Conservation (phyloP, 2,888 invertebrate species). For the Oeneis ivallda region DNA sequence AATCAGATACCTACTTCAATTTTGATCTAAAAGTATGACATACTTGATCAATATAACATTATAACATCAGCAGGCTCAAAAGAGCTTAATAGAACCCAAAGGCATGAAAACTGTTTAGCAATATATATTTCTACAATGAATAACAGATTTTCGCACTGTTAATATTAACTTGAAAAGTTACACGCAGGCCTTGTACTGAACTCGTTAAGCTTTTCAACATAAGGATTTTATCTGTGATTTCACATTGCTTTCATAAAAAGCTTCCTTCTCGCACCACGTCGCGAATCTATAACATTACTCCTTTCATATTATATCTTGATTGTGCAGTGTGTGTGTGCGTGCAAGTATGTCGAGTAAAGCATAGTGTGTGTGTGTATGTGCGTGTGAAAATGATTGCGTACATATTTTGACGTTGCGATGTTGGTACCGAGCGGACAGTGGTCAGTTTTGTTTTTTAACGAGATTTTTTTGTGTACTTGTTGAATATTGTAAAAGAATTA, state of each 20-base stretch:
- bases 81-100: too few species aligned
- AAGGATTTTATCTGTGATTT: conserved; percentile 45
- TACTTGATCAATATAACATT: too few species aligned
- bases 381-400: conserved; percentile 44
- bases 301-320: conserved; percentile 71
- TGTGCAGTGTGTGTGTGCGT: conserved; percentile 42
- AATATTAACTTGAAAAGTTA: too few species aligned
- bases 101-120: too few species aligned
- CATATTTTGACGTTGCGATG: conserved; percentile 19
- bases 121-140: too few species aligned
- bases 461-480: background rate
- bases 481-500: background rate
- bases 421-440: conserved; percentile 21
- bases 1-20: too few species aligned
- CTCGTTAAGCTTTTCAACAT: background rate
- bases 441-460: conserved; percentile 18
- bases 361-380: conserved; percentile 38
- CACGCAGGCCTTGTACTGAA: background rate
- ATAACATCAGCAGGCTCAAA: too few species aligned
- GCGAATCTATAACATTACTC: conserved; percentile 72
- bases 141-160: too few species aligned
- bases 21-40: too few species aligned
- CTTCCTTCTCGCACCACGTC: conserved; percentile 60
- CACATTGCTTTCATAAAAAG: conserved; percentile 55
- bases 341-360: conserved; percentile 26